Percentiles rank a stretch among this genome's conserved stretches.
These are phyloP conservation scores for Calephelis virginiensis DNA, from an alignment of 1,140 invertebrate species.

Conservation along the genomic window DNA sequence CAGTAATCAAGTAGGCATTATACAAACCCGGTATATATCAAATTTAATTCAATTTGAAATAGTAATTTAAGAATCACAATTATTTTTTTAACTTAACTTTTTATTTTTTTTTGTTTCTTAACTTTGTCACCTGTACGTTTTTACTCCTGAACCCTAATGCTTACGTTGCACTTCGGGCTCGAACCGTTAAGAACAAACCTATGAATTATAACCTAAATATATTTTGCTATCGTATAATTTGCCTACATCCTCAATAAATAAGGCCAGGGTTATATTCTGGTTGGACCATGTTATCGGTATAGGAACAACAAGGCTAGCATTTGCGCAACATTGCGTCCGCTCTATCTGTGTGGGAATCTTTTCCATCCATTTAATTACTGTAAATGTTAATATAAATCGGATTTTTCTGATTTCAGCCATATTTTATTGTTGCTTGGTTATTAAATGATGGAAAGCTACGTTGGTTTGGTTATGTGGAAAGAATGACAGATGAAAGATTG, in stretches of 20 bases:
- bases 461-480: no score
- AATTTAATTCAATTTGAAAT: no score
- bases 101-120: no score
- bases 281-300: slow-evolving; percentile 32
- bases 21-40: no score
- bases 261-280: slow-evolving; percentile 64
- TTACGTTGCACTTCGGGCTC: not conserved
- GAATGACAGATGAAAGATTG: no score
- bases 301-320: slow-evolving; percentile 67
- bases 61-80: no score
- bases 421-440: no score
- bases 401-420: no score
- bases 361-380: not conserved
- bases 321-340: slow-evolving; percentile 68
- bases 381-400: slow-evolving; percentile 18
- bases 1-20: no score
- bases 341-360: slow-evolving; percentile 20
- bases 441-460: no score
- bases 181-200: not conserved
- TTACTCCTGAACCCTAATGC: not conserved
- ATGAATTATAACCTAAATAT: slow-evolving; percentile 15
- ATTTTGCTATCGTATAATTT: slow-evolving; percentile 30
- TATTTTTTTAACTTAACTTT: not conserved
- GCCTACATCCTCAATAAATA: slow-evolving; percentile 63
- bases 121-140: not conserved